phyloP scores from a whole-genome alignment of 2,797 vertebrate genomes.

The Bucorvus abyssinicus region DNA sequence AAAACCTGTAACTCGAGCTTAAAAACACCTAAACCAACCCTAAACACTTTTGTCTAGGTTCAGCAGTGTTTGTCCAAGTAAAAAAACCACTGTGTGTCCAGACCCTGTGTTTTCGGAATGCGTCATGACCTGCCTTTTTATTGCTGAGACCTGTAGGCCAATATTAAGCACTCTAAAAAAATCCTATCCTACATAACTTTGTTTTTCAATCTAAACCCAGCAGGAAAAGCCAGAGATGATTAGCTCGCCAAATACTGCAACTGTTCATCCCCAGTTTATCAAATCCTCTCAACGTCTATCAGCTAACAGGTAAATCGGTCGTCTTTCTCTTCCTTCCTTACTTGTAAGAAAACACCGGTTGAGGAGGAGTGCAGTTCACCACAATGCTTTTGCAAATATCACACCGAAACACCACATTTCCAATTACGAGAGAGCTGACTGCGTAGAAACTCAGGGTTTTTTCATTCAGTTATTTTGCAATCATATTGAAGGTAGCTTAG shows the following conservation, averaged over 20 bases:
- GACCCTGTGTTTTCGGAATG: neutral
- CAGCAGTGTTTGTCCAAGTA: constrained; percentile 21
- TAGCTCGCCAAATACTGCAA: neutral
- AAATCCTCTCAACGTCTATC: neutral
- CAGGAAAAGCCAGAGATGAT: constrained; percentile 39
- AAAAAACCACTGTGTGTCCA: neutral
- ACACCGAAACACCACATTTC: neutral
- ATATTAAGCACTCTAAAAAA: neutral
- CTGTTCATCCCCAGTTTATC: neutral
- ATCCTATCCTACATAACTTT: neutral
- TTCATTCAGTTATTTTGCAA: neutral
- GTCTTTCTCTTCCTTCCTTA: neutral
- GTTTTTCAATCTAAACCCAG: constrained; percentile 37
- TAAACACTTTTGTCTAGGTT: constrained; percentile 19
- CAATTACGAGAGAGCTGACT: neutral
- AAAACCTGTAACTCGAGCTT: constrained; percentile 22
- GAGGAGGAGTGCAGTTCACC: neutral
- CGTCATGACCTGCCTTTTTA: neutral
- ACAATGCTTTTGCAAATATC: neutral
- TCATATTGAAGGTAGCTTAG: neutral
- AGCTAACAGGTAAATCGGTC: constrained; percentile 36
- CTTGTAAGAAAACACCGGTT: neutral
- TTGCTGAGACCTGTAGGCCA: neutral
- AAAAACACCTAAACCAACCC: constrained; percentile 12
- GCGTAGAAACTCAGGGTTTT: neutral